phyloP scores from a whole-genome alignment of 2,113 vertebrate genomes.

The Narcine bancroftii region DNA sequence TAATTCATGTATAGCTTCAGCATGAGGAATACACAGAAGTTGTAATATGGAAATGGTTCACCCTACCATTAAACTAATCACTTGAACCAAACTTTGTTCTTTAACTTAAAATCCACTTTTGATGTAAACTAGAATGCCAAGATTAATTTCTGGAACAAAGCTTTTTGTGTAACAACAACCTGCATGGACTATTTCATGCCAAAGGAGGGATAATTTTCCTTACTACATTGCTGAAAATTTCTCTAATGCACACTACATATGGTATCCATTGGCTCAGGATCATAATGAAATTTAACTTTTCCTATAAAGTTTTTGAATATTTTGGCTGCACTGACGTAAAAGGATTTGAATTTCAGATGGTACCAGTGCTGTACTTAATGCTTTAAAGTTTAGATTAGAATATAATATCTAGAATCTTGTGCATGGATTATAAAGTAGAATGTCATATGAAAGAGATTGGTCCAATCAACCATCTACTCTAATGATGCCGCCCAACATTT shows the following conservation, averaged over 20 bases:
- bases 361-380: not conserved
- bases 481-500: not conserved
- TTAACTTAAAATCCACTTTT: not conserved
- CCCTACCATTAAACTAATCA: not conserved
- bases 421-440: not conserved
- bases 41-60: not conserved
- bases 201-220: not conserved
- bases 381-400: not conserved
- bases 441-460: not conserved
- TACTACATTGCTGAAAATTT: not conserved
- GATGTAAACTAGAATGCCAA: not conserved
- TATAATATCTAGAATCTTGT: not conserved
- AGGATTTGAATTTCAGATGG: constrained; percentile 1
- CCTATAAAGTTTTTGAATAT: not conserved
- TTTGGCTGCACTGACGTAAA: not conserved
- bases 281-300: not conserved
- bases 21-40: not conserved
- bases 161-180: not conserved
- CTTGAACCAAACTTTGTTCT: not conserved
- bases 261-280: constrained; percentile 1
- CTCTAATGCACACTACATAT: not conserved
- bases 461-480: not conserved
- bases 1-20: not conserved
- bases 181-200: not conserved
- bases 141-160: too few relatives aligned